Conservation (phyloP, 2,888 invertebrate genomes). For the Linyphia triangularis region DNA sequence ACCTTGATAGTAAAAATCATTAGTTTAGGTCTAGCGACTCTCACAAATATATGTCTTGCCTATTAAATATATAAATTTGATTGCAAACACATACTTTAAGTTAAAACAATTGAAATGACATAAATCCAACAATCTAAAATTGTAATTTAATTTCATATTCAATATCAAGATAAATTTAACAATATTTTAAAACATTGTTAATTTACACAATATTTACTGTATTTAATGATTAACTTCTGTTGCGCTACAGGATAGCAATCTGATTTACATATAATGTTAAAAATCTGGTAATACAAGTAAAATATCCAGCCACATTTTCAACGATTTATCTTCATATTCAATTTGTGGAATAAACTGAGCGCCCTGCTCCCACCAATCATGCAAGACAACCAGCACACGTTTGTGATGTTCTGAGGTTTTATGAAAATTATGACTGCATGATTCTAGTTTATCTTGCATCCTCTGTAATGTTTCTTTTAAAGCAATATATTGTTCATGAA, state of each 20-base stretch:
- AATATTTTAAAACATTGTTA: no score
- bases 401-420: not conserved
- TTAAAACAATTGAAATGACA: no score
- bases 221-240: not conserved
- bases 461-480: not conserved
- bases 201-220: not conserved
- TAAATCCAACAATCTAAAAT: no score
- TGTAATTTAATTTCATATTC: no score
- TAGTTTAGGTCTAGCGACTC: no score
- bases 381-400: not conserved
- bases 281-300: not conserved
- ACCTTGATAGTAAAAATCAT: no score
- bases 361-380: slow-evolving; percentile 44
- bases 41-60: no score
- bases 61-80: no score
- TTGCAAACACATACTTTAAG: no score
- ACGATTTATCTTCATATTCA: slow-evolving; percentile 30
- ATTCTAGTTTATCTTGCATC: not conserved
- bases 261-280: not conserved
- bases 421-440: not conserved
- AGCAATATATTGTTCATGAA: not conserved
- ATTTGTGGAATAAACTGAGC: slow-evolving; percentile 47
- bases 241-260: not conserved
- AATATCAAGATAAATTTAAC: no score
- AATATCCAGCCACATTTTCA: slow-evolving; percentile 54